A percentile compares a stretch with the other conserved stretches of the same genome.
Conservation (phyloP, 2,888 invertebrate genomes). For the Panopea generosa region DNA sequence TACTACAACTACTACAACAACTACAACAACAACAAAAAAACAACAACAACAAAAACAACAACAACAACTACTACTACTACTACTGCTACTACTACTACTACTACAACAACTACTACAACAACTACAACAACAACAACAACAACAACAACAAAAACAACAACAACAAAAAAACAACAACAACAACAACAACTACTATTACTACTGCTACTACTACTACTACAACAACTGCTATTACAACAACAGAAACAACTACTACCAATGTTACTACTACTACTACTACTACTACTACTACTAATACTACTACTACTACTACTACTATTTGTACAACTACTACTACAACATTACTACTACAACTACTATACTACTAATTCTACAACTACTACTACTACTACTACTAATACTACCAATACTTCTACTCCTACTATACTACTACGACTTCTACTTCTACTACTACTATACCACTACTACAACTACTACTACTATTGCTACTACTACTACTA, state of each 20-base stretch:
- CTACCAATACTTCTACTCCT: background rate
- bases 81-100: slow-evolving; percentile 9
- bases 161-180: background rate
- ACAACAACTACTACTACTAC: slow-evolving; percentile 8
- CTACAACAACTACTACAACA: slow-evolving; percentile 6
- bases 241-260: background rate
- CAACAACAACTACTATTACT: slow-evolving; percentile 5
- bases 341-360: slow-evolving; percentile 7
- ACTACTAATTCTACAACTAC: slow-evolving; percentile 5
- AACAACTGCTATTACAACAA: background rate
- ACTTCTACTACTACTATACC: background rate
- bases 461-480: slow-evolving; percentile 9
- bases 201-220: slow-evolving; percentile 8
- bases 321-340: slow-evolving; percentile 3
- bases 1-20: slow-evolving; percentile 7
- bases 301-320: slow-evolving; percentile 10
- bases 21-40: background rate
- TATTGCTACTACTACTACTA: slow-evolving; percentile 3
- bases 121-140: slow-evolving; percentile 2
- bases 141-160: background rate
- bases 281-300: slow-evolving; percentile 10
- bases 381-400: slow-evolving; percentile 9
- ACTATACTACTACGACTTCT: background rate
- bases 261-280: slow-evolving; percentile 6
- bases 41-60: background rate